A percentile compares a stretch with the other conserved stretches of the same genome.
Conservation (phyloP, 2,113 vertebrate species). For the Cyprinodon brontotheroides region DNA sequence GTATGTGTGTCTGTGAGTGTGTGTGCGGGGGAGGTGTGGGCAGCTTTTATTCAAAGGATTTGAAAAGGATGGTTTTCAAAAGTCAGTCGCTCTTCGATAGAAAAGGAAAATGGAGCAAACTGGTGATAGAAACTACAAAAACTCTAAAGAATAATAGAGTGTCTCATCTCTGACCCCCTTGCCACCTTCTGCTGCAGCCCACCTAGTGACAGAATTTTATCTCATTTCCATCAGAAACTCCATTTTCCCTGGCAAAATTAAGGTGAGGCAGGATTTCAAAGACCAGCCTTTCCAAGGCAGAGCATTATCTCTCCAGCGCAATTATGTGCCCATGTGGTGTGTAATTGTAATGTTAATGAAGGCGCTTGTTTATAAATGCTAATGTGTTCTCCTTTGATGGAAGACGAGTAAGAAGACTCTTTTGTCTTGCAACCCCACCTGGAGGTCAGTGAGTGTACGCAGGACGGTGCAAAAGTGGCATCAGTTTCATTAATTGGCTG, state of each 20-base stretch:
- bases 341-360: constrained; percentile 77
- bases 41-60: constrained; percentile 37
- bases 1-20: constrained; percentile 26
- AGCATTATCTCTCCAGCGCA: constrained; percentile 59
- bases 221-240: constrained; percentile 39
- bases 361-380: constrained; percentile 74
- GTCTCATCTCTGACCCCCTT: constrained; percentile 38
- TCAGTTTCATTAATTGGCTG: constrained; percentile 68
- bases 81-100: constrained; percentile 14
- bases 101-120: constrained; percentile 7
- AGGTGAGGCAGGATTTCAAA: constrained; percentile 60
- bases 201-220: not conserved
- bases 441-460: constrained; percentile 55
- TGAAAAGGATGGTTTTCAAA: constrained; percentile 33
- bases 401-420: constrained; percentile 48
- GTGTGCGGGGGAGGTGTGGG: constrained; percentile 21
- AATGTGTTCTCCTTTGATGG: constrained; percentile 67
- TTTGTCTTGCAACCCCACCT: constrained; percentile 59
- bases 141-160: constrained; percentile 6
- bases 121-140: constrained; percentile 19
- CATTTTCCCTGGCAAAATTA: constrained; percentile 45
- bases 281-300: constrained; percentile 44
- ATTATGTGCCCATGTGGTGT: constrained; percentile 67
- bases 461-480: constrained; percentile 39
- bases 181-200: constrained; percentile 28